phyloP scores from a whole-genome alignment of 92 coral and sea anemone species.

The Bergia puertoricense region DNA sequence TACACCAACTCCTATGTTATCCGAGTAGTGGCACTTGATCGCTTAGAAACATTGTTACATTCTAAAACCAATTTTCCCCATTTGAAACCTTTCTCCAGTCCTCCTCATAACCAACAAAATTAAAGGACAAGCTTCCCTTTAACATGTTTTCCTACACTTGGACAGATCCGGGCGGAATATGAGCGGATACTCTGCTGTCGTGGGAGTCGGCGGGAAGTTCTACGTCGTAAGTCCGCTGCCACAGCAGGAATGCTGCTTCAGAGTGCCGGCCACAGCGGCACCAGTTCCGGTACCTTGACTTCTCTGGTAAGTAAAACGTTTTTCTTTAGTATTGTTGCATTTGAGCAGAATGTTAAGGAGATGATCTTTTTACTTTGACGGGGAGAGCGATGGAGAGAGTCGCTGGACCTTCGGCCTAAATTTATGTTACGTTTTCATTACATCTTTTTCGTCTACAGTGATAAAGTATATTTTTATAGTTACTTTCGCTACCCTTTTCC shows the following conservation, averaged over 20 bases:
- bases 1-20: too few relatives aligned
- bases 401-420: background rate
- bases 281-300: slow-evolving; percentile 23
- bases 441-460: background rate
- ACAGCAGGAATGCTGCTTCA: slow-evolving; percentile 18
- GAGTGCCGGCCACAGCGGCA: slow-evolving; percentile 35
- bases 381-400: background rate
- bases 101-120: too few relatives aligned
- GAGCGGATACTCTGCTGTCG: slow-evolving; percentile 69
- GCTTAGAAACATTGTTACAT: too few relatives aligned
- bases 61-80: too few relatives aligned
- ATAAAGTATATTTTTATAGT: background rate
- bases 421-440: background rate
- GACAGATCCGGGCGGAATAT: slow-evolving; percentile 75
- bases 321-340: background rate
- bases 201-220: slow-evolving; percentile 72
- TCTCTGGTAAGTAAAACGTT: slow-evolving; percentile 18
- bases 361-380: background rate
- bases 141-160: background rate
- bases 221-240: slow-evolving; percentile 46
- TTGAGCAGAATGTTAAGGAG: background rate
- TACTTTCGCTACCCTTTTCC: background rate
- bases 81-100: too few relatives aligned
- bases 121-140: too few relatives aligned
- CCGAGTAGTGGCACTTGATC: too few relatives aligned